A percentile compares a stretch with the other conserved stretches of the same genome.
These are phyloP conservation scores for Tetramorium bicarinatum DNA, from an alignment of 2,888 invertebrate species.

Conservation along the genomic window DNA sequence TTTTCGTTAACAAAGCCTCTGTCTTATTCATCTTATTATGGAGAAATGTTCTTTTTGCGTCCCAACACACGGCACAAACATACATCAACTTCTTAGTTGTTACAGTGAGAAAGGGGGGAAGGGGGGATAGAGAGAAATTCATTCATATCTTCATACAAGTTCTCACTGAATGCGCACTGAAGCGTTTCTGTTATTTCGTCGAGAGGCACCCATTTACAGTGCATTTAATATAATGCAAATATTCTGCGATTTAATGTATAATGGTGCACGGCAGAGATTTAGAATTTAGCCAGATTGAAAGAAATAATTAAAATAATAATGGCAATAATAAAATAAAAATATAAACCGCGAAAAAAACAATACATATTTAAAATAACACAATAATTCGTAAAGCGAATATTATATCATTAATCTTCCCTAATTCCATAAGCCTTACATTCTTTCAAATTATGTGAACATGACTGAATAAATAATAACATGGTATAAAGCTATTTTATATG, in stretches of 20 bases:
- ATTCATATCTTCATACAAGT: constrained; percentile 57
- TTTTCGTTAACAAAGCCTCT: constrained; percentile 11
- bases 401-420: neutral
- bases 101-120: constrained; percentile 11
- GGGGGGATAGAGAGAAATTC: constrained; percentile 12
- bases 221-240: constrained; percentile 49
- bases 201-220: neutral
- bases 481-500: constrained; percentile 23
- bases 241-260: constrained; percentile 62
- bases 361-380: neutral
- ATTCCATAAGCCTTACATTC: neutral
- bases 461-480: constrained; percentile 12
- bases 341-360: neutral
- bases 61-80: constrained; percentile 9
- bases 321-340: constrained; percentile 7
- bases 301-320: neutral
- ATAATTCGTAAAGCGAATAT: neutral
- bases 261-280: constrained; percentile 47
- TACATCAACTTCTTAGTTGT: constrained; percentile 28
- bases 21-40: constrained; percentile 9
- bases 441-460: neutral
- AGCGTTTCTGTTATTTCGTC: constrained; percentile 34
- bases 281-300: neutral
- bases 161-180: constrained; percentile 52
- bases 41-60: constrained; percentile 17